Base-by-base conservation (phyloP, 2,113 vertebrate genomes). In the Upupa epops region DNA sequence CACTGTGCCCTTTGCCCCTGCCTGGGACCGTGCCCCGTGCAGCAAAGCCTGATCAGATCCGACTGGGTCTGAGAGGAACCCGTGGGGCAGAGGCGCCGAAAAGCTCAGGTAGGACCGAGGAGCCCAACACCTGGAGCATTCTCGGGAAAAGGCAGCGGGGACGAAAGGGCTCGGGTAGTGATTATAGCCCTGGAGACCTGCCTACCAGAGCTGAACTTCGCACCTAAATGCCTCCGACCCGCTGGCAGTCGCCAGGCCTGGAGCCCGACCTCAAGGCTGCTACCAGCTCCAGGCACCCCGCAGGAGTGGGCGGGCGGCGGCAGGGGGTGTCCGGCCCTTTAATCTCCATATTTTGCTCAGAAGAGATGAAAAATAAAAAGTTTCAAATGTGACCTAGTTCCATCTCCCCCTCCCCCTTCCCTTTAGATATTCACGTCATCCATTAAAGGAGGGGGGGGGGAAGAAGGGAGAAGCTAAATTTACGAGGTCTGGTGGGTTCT, bases 341-440 rank as follows among this genome's bases (percentile, higher is more conserved):
- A 24, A 74, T 72, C 60, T 56, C 37, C 14, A 8, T 5, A 49
- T 75, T 86, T 70, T 19, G 3, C 84, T 81, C 40, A 29, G 70
- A 68, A 66, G 22, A 95, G 83, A 93, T 32, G 86, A 93, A 83
- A 95, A 92, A 93, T 78, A 74, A 93, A 95, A 95, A 94, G 86
- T 95, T 95, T 93, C 78, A 92, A 94, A 92, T 93, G 89, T 95
- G 94, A 95, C 94, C 94, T 92, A 93, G 54, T 95, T 93, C 82
- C 84, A 89, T 92, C 94, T 95, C 70, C 92, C 94, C 89, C 74
- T 90, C 91, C 91, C 81, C 91, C 91, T 93, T 84, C 59, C 77
- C 60, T 86, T 95, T 89, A 95, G 73, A 88, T 78, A 87, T 94
- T 95, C 88, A 89, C 95, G 92, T 95, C 96, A 95, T 93, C 90